Percentiles rank a stretch among this genome's conserved stretches.
Evolutionary conservation across 2,888 invertebrate genomes (phyloP).

Genomic region (Drosophila multiciliata): DNA sequence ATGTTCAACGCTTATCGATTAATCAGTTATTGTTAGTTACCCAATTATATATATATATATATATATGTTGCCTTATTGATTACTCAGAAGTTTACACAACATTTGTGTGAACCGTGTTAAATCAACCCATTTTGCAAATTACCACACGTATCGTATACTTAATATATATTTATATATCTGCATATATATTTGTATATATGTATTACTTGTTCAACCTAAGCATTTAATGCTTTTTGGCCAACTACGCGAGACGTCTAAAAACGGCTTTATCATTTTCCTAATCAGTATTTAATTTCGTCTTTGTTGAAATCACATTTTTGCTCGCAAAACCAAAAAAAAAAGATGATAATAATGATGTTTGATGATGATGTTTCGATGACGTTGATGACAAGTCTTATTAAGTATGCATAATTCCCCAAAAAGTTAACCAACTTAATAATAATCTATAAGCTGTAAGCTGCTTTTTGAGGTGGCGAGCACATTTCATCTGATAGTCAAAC

Average conservation of each 20-base stretch:
- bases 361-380: constrained; percentile 5
- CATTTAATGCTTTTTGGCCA: constrained; percentile 15
- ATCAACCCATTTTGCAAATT: constrained; percentile 27
- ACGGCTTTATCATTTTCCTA: constrained; percentile 36
- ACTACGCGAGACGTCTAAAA: constrained; percentile 5
- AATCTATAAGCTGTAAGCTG: constrained; percentile 33
- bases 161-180: neutral
- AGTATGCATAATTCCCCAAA: constrained; percentile 38
- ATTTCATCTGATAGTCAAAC: constrained; percentile 50
- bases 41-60: neutral
- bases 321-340: neutral
- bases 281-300: constrained; percentile 31
- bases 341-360: constrained; percentile 3
- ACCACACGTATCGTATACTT: constrained; percentile 43
- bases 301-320: constrained; percentile 29
- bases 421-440: constrained; percentile 61
- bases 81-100: constrained; percentile 6
- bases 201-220: constrained; percentile 4
- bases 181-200: neutral
- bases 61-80: constrained; percentile 10
- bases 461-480: constrained; percentile 33
- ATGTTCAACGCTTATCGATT: constrained; percentile 12
- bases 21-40: constrained; percentile 8
- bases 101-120: constrained; percentile 6
- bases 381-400: constrained; percentile 7